Base-by-base conservation (phyloP, 2,888 invertebrate genomes). In the Rhimphoctona megacephalus region DNA sequence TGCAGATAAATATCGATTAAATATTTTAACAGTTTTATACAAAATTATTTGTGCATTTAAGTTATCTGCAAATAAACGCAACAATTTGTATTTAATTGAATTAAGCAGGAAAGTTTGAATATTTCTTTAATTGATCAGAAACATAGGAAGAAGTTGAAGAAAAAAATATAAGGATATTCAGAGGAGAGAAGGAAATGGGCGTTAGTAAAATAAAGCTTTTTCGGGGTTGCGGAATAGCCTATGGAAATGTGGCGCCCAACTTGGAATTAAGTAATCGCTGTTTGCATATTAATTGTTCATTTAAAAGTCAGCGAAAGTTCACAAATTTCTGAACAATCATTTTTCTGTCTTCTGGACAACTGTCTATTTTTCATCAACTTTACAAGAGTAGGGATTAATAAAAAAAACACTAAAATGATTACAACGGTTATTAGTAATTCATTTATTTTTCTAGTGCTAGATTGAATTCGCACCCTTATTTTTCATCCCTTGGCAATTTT, bases 221-320 rank as follows among this genome's bases (percentile, higher is more conserved):
- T 83, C 76, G 81, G 87, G 80, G 78, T 86, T 82, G 49, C 49
- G 85, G 87, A 89, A 90, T 90, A 91, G 90, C 90, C 91, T 91
- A 92, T 93, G 92, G 91, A 90, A 91, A 91, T 91, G 89, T 89
- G 90, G 90, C 89, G 90, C 87, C 90, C 87, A 91, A 92, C 91
- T 93, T 91, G 90, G 90, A 92, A 93, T 93, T 92, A 92, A 93
- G 92, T 93, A 93, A 93, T 93, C 92, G 92, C 90, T 93, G 92
- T 94, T 94, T 94, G 93, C 93, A 94, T 94, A 93, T 94, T 94
- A 93, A 94, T 94, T 93, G 94, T 93, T 92, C 92, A 92, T 93
- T 93, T 92, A 85, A 89, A 89, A 81, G 70, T 61, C 57, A 36
- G 72, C 64, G 79, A 7, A 76, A 70, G 81, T 74, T 70, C 49